A percentile compares a stretch with the other conserved stretches of the same genome.
phyloP scores from a whole-genome alignment of 2,797 vertebrate genomes.

The Notolabrus celidotus region DNA sequence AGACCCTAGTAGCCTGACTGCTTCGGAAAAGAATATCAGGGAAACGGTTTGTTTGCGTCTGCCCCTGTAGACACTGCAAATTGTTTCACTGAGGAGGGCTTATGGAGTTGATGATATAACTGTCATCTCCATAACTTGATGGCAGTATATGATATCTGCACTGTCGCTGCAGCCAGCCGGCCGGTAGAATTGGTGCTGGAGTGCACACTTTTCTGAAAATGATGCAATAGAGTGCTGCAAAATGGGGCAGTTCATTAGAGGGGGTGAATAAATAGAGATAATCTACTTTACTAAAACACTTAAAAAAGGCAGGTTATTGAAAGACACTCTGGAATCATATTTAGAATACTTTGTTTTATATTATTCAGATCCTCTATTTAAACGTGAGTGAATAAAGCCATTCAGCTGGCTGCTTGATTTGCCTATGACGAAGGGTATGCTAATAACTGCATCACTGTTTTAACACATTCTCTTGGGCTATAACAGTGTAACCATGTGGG shows the following conservation, averaged over 20 bases:
- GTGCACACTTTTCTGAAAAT: conserved; percentile 41
- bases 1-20: conserved; percentile 55
- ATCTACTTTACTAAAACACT: conserved; percentile 21
- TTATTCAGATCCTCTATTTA: conserved; percentile 35
- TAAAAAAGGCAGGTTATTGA: conserved; percentile 16
- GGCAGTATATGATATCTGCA: conserved; percentile 64
- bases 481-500: conserved; percentile 53
- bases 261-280: conserved; percentile 31
- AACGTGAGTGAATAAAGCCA: conserved; percentile 29
- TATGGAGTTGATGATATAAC: conserved; percentile 77
- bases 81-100: conserved; percentile 70
- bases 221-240: conserved; percentile 32
- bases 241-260: conserved; percentile 45
- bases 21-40: conserved; percentile 69
- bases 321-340: conserved; percentile 29
- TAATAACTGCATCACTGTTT: conserved; percentile 45
- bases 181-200: conserved; percentile 33
- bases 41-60: conserved; percentile 76
- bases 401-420: conserved; percentile 47
- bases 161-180: conserved; percentile 50
- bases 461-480: conserved; percentile 54
- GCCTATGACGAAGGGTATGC: conserved; percentile 39
- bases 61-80: conserved; percentile 68
- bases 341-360: conserved; percentile 29
- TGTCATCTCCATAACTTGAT: conserved; percentile 76